phyloP scores from a whole-genome alignment of 2,797 vertebrate genomes.

The Gymnoscopelus microlampas region DNA sequence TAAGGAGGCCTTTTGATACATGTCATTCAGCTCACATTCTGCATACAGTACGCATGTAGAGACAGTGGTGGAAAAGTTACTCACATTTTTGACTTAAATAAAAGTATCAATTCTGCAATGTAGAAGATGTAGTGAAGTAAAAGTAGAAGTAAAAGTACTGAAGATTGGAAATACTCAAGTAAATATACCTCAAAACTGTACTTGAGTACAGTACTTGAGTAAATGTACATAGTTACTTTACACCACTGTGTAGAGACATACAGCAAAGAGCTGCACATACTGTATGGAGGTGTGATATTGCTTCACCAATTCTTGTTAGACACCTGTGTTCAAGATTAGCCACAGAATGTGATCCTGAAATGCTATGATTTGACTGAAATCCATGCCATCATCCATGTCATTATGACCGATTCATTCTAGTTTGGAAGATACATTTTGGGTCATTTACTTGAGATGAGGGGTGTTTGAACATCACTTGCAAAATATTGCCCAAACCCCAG shows the following conservation, averaged over 20 bases:
- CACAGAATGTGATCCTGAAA: background rate
- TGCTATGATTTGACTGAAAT: conserved; percentile 19
- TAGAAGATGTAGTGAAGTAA: background rate
- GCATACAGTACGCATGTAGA: background rate
- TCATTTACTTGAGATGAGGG: conserved; percentile 11
- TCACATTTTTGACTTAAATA: no score
- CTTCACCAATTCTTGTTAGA: conserved; percentile 11
- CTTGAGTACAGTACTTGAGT: no score
- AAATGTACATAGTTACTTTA: no score
- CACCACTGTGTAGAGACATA: no score
- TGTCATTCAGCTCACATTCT: background rate
- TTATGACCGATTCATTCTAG: conserved; percentile 13
- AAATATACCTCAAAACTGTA: no score
- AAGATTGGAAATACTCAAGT: no score
- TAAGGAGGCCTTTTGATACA: background rate
- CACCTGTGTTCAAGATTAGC: background rate
- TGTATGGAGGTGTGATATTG: background rate
- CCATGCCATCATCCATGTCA: conserved; percentile 2
- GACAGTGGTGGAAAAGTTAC: background rate
- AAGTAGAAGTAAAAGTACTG: no score
- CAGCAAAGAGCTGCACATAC: no score
- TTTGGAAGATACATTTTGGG: conserved; percentile 1
- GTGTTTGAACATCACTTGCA: conserved; percentile 45
- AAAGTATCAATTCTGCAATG: background rate
- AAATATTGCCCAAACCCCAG: conserved; percentile 51